Base-by-base conservation (phyloP, 1,140 invertebrate species). In the Macrostomum lignano region DNA sequence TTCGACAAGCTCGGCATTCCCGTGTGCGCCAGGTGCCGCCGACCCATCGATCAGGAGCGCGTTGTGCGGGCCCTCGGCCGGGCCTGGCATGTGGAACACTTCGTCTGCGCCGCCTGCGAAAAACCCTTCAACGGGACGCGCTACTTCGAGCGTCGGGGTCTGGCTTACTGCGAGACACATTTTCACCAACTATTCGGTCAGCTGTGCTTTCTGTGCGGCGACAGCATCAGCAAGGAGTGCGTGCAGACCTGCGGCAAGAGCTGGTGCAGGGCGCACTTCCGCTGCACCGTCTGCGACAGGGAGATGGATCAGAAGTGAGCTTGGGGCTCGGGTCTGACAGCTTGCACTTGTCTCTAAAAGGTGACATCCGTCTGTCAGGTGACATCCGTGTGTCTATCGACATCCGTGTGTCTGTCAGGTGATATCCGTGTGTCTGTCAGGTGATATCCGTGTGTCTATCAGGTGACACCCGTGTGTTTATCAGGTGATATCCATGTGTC, bases 11-110 rank as follows among this genome's bases (percentile, higher is more conserved):
- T 96, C 84, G 88, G 88, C 14, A 68, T 70, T 36, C 66, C 67
- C 1, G 94, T 96, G 42, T 96, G 86, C 57, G 84, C 84, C 21
- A 86, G 84, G 30, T 94, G 86, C 56, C 70, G 26, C 17, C 68
- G 82, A 13, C 82, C 82, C 1, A 86, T 93, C 39, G 82, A 93
- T 55, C n/a, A n/a, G n/a, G 84, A 93, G 52, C 64, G 84, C 28
- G 79, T 93, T 10, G 79, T 93, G 4, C 91, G 81, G 15, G 84
- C 84, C 11, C 55, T 93, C n/a, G 84, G 84, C 3, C 96, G 96
- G 59, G 77, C 94, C 48, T 98, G 86, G 86, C 88, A 98, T 61
- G 86, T 96, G 10, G 88, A 94, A 69, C 88, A 96, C 63, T 96
- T 98, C 62, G 88, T 94, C 1, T 98, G 88, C 58, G 84, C 86